phyloP scores from a whole-genome alignment of 1,140 invertebrate species.

The Halesus radiatus region DNA sequence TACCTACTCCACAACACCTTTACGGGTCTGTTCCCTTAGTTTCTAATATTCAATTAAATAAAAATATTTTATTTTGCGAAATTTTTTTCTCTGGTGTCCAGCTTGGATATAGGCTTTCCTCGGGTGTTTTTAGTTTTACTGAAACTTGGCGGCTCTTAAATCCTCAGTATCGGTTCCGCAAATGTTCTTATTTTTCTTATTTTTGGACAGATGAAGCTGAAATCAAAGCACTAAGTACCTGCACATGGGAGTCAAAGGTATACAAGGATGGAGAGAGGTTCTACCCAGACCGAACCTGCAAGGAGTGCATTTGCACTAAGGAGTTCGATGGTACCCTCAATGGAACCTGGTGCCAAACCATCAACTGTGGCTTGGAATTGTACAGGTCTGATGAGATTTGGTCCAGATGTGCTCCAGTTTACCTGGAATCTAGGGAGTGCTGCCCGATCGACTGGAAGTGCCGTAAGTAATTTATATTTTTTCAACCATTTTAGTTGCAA shows the following conservation, averaged over 20 bases:
- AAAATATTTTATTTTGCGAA: no score
- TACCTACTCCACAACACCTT: no score
- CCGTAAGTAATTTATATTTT: constrained; percentile 62
- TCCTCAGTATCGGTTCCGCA: no score
- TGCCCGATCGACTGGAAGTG: constrained; percentile 70
- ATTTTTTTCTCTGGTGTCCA: no score
- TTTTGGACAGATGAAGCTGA: constrained; percentile 56
- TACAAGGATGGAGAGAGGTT: constrained; percentile 69
- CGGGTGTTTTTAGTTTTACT: no score
- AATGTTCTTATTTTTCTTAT: no score
- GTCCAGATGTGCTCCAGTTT: constrained; percentile 68
- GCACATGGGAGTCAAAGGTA: constrained; percentile 65
- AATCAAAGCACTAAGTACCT: constrained; percentile 64
- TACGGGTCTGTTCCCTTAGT: no score
- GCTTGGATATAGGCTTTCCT: no score
- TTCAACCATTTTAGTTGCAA: no score
- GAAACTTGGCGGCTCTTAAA: no score
- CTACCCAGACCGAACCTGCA: constrained; percentile 66
- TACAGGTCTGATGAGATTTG: constrained; percentile 64
- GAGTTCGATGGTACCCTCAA: constrained; percentile 64
- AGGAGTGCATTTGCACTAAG: constrained; percentile 67
- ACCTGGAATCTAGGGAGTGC: constrained; percentile 61
- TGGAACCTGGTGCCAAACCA: constrained; percentile 64
- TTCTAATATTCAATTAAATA: no score
- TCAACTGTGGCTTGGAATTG: constrained; percentile 70